Percentiles rank a stretch among this genome's conserved stretches.
Evolutionary conservation across 2,888 invertebrate species (phyloP).

Genomic region (Hedychridium roseum): DNA sequence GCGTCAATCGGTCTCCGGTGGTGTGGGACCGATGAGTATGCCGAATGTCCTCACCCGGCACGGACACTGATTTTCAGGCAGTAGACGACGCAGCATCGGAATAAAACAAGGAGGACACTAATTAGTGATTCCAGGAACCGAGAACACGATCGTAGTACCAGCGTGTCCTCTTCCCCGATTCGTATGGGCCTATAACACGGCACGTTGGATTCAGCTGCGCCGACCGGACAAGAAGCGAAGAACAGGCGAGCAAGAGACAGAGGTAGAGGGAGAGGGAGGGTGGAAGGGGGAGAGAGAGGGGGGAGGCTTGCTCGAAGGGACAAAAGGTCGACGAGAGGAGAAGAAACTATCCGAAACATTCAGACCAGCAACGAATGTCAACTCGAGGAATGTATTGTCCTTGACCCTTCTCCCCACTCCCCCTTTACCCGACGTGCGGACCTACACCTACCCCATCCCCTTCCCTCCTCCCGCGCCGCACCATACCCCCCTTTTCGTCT

Average conservation of each 20-base stretch:
- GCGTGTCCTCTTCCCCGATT: constrained; percentile 16
- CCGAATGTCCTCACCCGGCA: constrained; percentile 20
- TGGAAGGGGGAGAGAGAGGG: constrained; percentile 13
- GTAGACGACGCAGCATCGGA: constrained; percentile 43
- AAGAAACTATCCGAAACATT: constrained; percentile 45
- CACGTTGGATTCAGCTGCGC: constrained; percentile 36
- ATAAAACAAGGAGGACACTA: constrained; percentile 62
- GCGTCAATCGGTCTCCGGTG: constrained; percentile 51
- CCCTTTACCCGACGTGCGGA: constrained; percentile 1
- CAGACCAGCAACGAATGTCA: constrained; percentile 43
- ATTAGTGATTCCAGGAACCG: constrained; percentile 63
- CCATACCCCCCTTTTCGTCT: no score
- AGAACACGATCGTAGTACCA: constrained; percentile 52
- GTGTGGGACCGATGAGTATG: constrained; percentile 10
- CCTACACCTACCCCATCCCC: not conserved
- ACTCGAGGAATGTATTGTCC: constrained; percentile 46
- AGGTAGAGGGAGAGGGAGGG: constrained; percentile 3
- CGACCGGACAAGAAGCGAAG: constrained; percentile 6
- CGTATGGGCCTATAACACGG: constrained; percentile 29
- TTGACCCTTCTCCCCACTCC: constrained; percentile 28
- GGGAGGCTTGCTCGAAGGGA: constrained; percentile 29
- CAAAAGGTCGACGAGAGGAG: constrained; percentile 28
- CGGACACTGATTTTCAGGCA: constrained; percentile 52
- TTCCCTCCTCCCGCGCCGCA: no score
- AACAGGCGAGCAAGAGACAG: constrained; percentile 1